Conservation (phyloP, 53 echinoderm and acorn worm genomes). For the Echinometra lucunter region DNA sequence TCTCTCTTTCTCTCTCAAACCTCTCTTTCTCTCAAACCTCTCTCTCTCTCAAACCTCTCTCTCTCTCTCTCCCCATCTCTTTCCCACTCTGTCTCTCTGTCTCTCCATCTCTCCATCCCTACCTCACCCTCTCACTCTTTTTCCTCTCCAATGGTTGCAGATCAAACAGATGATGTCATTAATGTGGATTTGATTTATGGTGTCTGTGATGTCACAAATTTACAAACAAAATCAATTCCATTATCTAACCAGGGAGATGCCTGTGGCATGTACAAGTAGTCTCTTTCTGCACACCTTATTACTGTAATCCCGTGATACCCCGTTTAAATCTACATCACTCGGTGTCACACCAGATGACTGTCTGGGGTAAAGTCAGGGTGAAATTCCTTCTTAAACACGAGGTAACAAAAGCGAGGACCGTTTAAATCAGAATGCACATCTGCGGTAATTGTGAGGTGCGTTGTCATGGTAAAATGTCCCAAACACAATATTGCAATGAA, state of each 20-base stretch:
- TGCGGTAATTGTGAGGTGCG: no score
- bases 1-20: background rate
- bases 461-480: no score
- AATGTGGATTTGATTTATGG: constrained; percentile 20
- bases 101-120: background rate
- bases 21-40: no score
- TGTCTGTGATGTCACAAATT: constrained; percentile 26
- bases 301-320: no score
- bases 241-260: background rate
- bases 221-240: constrained; percentile 41
- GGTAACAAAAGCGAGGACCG: no score
- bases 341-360: no score
- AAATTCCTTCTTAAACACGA: no score
- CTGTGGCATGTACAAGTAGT: background rate
- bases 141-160: background rate
- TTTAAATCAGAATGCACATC: no score
- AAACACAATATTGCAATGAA: no score
- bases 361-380: no score
- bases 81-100: background rate
- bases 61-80: background rate
- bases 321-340: no score
- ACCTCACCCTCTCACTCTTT: background rate
- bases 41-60: background rate
- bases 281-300: background rate
- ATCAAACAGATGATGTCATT: constrained; percentile 44